Percentiles rank a stretch among this genome's conserved stretches.
These are phyloP conservation scores for Camelus dromedarius DNA, from an alignment of 2,113 vertebrate species.

Conservation along the genomic window DNA sequence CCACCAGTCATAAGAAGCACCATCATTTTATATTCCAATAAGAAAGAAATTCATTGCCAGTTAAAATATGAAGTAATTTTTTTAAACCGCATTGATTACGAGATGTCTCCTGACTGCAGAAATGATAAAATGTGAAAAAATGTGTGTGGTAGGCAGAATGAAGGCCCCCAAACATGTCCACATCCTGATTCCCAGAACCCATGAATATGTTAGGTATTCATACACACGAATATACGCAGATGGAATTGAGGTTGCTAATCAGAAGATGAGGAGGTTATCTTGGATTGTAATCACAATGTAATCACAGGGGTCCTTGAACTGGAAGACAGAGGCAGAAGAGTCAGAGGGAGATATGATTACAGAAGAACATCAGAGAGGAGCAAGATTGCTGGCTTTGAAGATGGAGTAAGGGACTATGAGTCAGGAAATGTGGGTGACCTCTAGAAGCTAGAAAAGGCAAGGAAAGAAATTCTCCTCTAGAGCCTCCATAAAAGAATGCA, in stretches of 20 bases:
- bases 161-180: background rate
- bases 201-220: background rate
- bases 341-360: background rate
- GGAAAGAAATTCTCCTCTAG: background rate
- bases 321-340: background rate
- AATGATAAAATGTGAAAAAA: constrained; percentile 30
- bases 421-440: background rate
- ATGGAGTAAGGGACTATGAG: background rate
- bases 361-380: background rate
- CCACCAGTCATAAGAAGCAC: background rate
- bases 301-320: background rate
- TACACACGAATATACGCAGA: background rate
- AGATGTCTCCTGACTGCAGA: background rate
- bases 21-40: constrained; percentile 53
- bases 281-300: background rate
- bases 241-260: background rate
- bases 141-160: background rate
- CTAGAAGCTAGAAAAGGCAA: background rate
- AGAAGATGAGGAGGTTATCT: background rate
- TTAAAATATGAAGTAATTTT: constrained; percentile 36
- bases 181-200: background rate
- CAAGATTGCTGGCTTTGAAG: background rate
- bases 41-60: constrained; percentile 44
- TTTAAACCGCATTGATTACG: background rate
- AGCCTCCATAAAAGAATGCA: background rate